Percentiles rank a stretch among this genome's conserved stretches.
phyloP scores from a whole-genome alignment of 2,113 vertebrate species.

The Thunnus thynnus region DNA sequence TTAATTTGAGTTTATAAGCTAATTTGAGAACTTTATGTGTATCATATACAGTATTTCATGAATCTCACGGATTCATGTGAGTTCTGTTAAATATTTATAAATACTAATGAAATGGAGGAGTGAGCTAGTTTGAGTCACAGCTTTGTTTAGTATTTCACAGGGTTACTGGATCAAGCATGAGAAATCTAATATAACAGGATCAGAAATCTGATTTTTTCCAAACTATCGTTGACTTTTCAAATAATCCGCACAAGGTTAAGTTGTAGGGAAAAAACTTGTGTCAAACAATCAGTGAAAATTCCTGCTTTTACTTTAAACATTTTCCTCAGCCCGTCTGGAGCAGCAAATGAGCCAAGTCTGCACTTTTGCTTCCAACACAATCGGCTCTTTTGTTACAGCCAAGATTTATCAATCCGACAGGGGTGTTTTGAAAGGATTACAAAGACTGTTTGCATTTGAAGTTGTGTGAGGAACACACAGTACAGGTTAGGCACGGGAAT shows the following conservation, averaged over 20 bases:
- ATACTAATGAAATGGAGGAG: neutral
- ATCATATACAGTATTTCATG: too few relatives aligned
- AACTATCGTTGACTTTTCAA: slow-evolving; percentile 5
- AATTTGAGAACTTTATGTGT: too few relatives aligned
- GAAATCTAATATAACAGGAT: slow-evolving; percentile 27
- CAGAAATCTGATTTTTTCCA: slow-evolving; percentile 19
- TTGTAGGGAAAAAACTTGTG: neutral
- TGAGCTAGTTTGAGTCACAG: neutral
- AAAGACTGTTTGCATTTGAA: slow-evolving; percentile 42
- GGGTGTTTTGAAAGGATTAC: slow-evolving; percentile 56
- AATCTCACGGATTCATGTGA: too few relatives aligned
- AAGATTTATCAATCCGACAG: slow-evolving; percentile 13
- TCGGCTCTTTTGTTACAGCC: slow-evolving; percentile 17
- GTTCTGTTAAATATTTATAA: too few relatives aligned
- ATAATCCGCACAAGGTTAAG: slow-evolving; percentile 41
- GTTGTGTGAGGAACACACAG: slow-evolving; percentile 32
- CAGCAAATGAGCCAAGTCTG: slow-evolving; percentile 11
- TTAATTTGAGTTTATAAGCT: too few relatives aligned
- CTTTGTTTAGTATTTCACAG: slow-evolving; percentile 2
- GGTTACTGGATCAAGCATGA: slow-evolving; percentile 2
- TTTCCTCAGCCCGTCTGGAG: slow-evolving; percentile 6
- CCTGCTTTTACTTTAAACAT: slow-evolving; percentile 42
- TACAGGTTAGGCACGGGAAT: slow-evolving; percentile 34
- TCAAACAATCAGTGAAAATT: slow-evolving; percentile 38
- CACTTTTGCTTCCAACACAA: slow-evolving; percentile 47